Conservation (phyloP, 1,140 invertebrate species). For the Zaprionus vittiger region DNA sequence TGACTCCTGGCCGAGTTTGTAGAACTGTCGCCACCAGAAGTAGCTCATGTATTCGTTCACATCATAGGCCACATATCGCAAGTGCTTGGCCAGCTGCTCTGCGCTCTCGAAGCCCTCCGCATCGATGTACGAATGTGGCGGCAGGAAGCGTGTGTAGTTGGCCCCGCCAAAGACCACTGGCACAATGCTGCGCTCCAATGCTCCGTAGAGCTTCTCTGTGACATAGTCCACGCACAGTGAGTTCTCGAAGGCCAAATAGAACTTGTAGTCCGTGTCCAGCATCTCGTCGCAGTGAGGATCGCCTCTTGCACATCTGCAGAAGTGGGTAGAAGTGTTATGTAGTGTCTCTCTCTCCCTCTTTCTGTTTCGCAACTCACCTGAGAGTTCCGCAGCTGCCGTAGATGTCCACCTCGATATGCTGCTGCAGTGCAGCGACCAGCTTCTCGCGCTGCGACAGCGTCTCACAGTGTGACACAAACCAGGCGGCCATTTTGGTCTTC, state of each 20-base stretch:
- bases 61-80: constrained; percentile 85
- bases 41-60: constrained; percentile 84
- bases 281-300: constrained; percentile 83
- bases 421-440: constrained; percentile 85
- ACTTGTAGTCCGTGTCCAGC: constrained; percentile 86
- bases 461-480: constrained; percentile 88
- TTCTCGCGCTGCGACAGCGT: constrained; percentile 85
- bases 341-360: neutral
- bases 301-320: constrained; percentile 68
- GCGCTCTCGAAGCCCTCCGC: constrained; percentile 85
- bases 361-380: constrained; percentile 44
- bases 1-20: constrained; percentile 59
- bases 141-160: constrained; percentile 86
- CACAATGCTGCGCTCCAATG: constrained; percentile 84
- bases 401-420: constrained; percentile 87
- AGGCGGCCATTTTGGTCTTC: constrained; percentile 85
- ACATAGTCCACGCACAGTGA: constrained; percentile 86
- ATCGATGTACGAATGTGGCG: constrained; percentile 87
- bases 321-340: neutral
- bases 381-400: constrained; percentile 87
- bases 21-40: constrained; percentile 85
- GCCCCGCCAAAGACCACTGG: constrained; percentile 87
- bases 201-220: constrained; percentile 86
- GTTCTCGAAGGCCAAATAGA: constrained; percentile 89
- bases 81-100: constrained; percentile 85